These are phyloP conservation scores for Drosophila tanythrix DNA, from an alignment of 2,888 invertebrate genomes.

Conservation along the genomic window DNA sequence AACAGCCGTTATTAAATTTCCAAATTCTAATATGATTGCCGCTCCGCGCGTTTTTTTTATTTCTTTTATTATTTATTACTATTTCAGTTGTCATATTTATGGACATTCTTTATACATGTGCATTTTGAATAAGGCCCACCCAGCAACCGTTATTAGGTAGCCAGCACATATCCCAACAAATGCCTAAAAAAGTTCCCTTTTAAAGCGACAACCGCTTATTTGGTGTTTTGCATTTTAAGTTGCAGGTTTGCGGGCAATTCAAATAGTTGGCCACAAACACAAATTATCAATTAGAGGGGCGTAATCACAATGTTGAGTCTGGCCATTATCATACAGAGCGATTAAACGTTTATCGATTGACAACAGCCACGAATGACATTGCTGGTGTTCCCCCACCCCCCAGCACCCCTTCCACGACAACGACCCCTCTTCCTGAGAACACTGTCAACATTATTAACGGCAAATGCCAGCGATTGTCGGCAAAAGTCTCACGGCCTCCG, in stretches of 20 bases:
- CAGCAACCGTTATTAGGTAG: constrained; percentile 8
- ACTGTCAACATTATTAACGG: constrained; percentile 80
- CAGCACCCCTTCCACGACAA: not conserved
- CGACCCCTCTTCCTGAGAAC: constrained; percentile 27
- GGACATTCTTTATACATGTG: constrained; percentile 1
- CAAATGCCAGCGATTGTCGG: constrained; percentile 66
- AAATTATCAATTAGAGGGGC: constrained; percentile 73
- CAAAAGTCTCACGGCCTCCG: constrained; percentile 65
- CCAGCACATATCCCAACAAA: not conserved
- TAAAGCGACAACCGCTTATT: constrained; percentile 17
- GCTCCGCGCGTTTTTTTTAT: not conserved
- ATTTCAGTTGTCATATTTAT: constrained; percentile 23
- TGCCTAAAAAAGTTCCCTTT: constrained; percentile 16
- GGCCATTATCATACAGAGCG: constrained; percentile 67
- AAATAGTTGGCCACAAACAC: constrained; percentile 61
- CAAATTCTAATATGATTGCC: not conserved
- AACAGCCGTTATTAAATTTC: not conserved
- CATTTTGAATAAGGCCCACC: constrained; percentile 4
- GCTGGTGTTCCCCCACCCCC: constrained; percentile 61
- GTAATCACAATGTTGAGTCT: constrained; percentile 42
- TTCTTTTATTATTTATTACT: not conserved
- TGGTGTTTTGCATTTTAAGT: constrained; percentile 69
- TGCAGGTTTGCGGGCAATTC: constrained; percentile 51
- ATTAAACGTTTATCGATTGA: constrained; percentile 75
- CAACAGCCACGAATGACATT: constrained; percentile 47